phyloP scores from a whole-genome alignment of 2,113 vertebrate genomes.

The Lathamus discolor region DNA sequence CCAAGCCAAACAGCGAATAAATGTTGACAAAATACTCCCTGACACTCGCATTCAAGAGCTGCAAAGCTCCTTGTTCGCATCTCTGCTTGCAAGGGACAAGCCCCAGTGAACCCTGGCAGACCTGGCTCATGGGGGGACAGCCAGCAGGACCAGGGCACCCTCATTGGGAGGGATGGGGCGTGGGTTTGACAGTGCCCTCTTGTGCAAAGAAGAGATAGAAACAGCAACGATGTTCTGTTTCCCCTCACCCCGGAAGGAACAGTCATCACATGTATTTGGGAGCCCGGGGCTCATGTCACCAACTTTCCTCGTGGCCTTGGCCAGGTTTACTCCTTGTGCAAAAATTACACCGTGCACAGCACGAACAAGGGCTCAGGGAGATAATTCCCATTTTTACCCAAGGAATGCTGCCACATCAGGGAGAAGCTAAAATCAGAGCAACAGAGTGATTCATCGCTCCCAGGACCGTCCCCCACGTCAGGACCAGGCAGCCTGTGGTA shows the following conservation, averaged over 20 bases:
- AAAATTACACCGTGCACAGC: background rate
- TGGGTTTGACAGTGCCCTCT: background rate
- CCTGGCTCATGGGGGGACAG: background rate
- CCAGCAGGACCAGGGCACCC: background rate
- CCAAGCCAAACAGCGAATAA: conserved; percentile 29
- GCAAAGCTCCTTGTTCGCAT: background rate
- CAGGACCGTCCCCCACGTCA: accelerated
- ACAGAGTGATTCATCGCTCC: background rate
- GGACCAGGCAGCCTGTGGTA: background rate
- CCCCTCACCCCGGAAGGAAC: background rate
- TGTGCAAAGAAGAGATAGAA: background rate
- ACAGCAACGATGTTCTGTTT: too few relatives aligned
- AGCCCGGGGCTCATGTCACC: background rate
- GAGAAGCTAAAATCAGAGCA: background rate
- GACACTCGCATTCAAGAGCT: background rate
- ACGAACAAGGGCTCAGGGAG: background rate
- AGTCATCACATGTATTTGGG: background rate
- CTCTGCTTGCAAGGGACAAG: background rate
- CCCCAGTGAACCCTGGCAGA: background rate
- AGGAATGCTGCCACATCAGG: background rate
- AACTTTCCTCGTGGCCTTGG: background rate
- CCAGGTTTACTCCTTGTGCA: background rate
- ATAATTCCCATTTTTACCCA: background rate
- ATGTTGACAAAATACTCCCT: conserved; percentile 66
- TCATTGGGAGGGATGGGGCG: background rate